phyloP scores from a whole-genome alignment of 2,888 invertebrate genomes.

The Lucinisca nassula region DNA sequence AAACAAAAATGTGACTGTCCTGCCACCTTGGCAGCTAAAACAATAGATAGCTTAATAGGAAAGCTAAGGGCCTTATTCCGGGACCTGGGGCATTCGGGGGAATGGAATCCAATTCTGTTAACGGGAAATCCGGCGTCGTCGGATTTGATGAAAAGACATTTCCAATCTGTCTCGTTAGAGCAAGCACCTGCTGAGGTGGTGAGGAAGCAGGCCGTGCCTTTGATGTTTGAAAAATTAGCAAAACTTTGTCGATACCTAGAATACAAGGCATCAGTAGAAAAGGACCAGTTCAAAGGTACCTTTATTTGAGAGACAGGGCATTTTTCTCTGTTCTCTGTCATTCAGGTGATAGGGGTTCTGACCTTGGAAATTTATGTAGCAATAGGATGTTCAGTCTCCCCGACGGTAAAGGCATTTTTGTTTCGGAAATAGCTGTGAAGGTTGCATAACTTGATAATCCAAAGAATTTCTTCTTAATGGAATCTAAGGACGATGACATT shows the following conservation, averaged over 20 bases:
- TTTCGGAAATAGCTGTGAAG: constrained; percentile 10
- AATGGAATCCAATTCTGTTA: background rate
- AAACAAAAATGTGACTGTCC: background rate
- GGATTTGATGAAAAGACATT: background rate
- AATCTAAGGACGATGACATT: constrained; percentile 1
- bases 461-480: background rate
- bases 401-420: background rate
- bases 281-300: background rate
- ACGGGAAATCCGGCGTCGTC: background rate
- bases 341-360: constrained; percentile 2
- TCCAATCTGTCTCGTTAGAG: background rate
- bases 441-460: background rate
- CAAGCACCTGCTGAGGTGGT: background rate
- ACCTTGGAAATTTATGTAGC: background rate
- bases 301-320: background rate
- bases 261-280: background rate
- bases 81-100: background rate
- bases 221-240: background rate
- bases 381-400: background rate
- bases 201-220: background rate
- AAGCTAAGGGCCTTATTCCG: background rate
- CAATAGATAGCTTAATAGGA: background rate
- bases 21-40: background rate
- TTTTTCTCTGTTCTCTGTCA: constrained; percentile 11
- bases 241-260: constrained; percentile 9